Conservation (phyloP, 1,140 invertebrate genomes). For the Melitaea cinxia region DNA sequence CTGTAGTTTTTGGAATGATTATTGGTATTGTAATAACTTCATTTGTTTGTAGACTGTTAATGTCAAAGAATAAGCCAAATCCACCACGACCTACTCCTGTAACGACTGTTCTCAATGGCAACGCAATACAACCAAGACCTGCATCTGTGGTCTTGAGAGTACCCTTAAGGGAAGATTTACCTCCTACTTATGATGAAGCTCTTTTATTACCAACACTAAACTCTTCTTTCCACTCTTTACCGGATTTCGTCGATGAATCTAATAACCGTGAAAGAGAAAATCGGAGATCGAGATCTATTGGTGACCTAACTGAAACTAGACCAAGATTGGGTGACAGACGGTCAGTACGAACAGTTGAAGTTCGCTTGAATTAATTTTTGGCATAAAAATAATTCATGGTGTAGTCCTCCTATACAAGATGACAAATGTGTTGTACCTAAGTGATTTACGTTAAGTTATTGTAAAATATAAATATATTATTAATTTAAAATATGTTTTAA, state of each 20-base stretch:
- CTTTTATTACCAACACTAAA: slow-evolving; percentile 85
- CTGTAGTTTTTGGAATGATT: slow-evolving; percentile 81
- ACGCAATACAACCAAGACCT: slow-evolving; percentile 70
- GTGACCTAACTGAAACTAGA: slow-evolving; percentile 63
- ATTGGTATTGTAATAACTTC: slow-evolving; percentile 79
- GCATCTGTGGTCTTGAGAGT: slow-evolving; percentile 79
- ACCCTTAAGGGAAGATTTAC: slow-evolving; percentile 83
- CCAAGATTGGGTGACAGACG: slow-evolving; percentile 59
- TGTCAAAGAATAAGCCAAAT: slow-evolving; percentile 77
- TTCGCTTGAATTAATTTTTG: slow-evolving; percentile 26
- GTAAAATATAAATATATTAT: neutral
- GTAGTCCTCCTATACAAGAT: no score
- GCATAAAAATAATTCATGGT: neutral
- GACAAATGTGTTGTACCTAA: no score
- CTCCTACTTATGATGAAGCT: slow-evolving; percentile 88
- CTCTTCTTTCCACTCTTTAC: slow-evolving; percentile 83
- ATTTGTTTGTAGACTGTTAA: slow-evolving; percentile 81
- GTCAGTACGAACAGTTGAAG: slow-evolving; percentile 60
- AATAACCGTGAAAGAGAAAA: slow-evolving; percentile 40
- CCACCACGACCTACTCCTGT: slow-evolving; percentile 78
- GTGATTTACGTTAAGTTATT: neutral
- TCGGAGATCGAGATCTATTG: slow-evolving; percentile 69
- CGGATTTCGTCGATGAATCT: slow-evolving; percentile 75
- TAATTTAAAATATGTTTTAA: no score
- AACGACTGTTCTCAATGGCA: slow-evolving; percentile 75